Conservation (phyloP, 2,888 invertebrate species). For the Mesoligia furuncula region DNA sequence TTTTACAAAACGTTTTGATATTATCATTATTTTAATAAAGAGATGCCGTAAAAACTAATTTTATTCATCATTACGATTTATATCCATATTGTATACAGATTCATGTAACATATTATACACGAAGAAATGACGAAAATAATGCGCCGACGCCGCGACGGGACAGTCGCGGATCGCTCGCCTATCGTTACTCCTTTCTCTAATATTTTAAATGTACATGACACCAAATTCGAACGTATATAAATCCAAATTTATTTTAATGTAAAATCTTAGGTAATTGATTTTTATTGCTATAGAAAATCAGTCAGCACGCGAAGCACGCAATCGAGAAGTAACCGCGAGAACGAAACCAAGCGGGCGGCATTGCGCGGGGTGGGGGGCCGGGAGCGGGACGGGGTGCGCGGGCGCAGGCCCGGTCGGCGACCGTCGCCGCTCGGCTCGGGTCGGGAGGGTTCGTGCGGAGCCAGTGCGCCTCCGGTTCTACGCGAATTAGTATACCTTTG, state of each 20-base stretch:
- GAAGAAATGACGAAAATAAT: constrained; percentile 90
- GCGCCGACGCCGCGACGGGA: constrained; percentile 85
- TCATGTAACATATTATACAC: constrained; percentile 92
- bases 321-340: constrained; percentile 91
- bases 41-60: constrained; percentile 90
- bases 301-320: constrained; percentile 91
- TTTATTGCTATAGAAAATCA: constrained; percentile 92
- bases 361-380: constrained; percentile 79
- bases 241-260: constrained; percentile 91
- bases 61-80: constrained; percentile 90
- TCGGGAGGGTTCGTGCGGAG: constrained; percentile 85
- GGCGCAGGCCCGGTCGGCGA: constrained; percentile 75
- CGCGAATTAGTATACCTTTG: constrained; percentile 90
- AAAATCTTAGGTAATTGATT: constrained; percentile 91
- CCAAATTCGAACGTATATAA: constrained; percentile 91
- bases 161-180: constrained; percentile 86
- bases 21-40: constrained; percentile 90
- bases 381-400: constrained; percentile 70
- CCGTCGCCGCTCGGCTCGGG: constrained; percentile 82
- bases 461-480: constrained; percentile 90
- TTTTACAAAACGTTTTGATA: constrained; percentile 90
- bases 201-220: constrained; percentile 91
- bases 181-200: constrained; percentile 89
- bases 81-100: constrained; percentile 91
- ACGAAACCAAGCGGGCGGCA: constrained; percentile 89